phyloP scores from a whole-genome alignment of 2,888 invertebrate species.

The Pristionchus maxplancki region DNA sequence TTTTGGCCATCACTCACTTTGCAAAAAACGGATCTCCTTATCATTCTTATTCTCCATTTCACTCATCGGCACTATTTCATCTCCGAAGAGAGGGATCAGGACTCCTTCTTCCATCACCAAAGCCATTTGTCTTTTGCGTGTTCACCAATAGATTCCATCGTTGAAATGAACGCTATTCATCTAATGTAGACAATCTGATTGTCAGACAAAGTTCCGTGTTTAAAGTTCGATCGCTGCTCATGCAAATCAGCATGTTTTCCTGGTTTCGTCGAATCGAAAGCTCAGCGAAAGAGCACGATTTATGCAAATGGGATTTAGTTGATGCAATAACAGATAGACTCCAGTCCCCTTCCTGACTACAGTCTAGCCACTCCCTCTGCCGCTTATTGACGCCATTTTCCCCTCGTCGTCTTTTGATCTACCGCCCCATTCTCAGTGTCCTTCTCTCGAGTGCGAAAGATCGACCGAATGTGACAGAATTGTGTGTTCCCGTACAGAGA shows the following conservation, averaged over 20 bases:
- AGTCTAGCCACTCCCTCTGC: background rate
- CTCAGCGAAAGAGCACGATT: background rate
- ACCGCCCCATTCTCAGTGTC: background rate
- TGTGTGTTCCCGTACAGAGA: background rate
- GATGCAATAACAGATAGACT: background rate
- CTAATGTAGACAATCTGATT: too few relatives aligned
- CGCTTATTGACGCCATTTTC: background rate
- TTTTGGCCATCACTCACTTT: too few relatives aligned
- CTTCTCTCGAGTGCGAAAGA: background rate
- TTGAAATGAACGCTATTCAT: too few relatives aligned
- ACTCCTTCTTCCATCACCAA: too few relatives aligned
- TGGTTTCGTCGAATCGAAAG: background rate
- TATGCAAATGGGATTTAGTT: background rate
- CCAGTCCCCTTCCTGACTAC: background rate
- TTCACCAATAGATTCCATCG: too few relatives aligned
- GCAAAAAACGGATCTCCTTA: too few relatives aligned
- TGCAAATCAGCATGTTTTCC: background rate
- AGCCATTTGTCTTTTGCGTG: too few relatives aligned
- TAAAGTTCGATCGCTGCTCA: background rate
- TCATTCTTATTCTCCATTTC: too few relatives aligned
- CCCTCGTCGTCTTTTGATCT: slow-evolving; percentile 1
- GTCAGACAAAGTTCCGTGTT: too few relatives aligned
- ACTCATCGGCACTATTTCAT: too few relatives aligned
- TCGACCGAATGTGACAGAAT: background rate
- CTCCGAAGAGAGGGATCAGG: too few relatives aligned